A percentile compares a stretch with the other conserved stretches of the same genome.
Conservation (phyloP, 2,888 invertebrate species). For the Aspidiotus destructor region DNA sequence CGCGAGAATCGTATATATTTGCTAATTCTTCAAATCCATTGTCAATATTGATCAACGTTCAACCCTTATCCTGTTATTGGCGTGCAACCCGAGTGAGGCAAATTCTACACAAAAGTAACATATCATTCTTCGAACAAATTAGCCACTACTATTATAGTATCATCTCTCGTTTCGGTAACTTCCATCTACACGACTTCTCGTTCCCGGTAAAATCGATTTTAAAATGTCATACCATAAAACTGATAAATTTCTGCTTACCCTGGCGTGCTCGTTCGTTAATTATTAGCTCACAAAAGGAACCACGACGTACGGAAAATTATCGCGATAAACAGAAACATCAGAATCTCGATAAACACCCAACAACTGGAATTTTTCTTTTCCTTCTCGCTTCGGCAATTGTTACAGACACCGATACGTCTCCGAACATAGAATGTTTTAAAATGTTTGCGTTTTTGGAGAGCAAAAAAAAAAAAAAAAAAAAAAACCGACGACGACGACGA, state of each 20-base stretch:
- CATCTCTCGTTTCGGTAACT: too few relatives aligned
- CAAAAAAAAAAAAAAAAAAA: conserved; percentile 3
- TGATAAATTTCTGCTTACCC: background rate
- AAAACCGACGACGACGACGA: conserved; percentile 3
- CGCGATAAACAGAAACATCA: background rate
- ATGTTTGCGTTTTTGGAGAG: background rate
- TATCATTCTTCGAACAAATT: too few relatives aligned
- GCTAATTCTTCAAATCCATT: too few relatives aligned
- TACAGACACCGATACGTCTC: background rate
- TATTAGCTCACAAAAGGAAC: too few relatives aligned
- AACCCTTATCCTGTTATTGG: too few relatives aligned
- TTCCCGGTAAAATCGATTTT: conserved; percentile 4
- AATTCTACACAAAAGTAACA: too few relatives aligned
- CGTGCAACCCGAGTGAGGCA: too few relatives aligned
- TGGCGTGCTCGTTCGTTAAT: background rate
- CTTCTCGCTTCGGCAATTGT: too few relatives aligned
- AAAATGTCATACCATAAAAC: background rate
- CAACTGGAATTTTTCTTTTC: background rate
- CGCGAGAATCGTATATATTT: too few relatives aligned
- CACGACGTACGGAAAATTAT: background rate
- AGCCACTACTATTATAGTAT: too few relatives aligned
- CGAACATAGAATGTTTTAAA: background rate
- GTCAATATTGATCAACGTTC: too few relatives aligned
- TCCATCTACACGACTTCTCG: background rate
- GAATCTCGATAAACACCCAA: background rate